phyloP scores from a whole-genome alignment of 2,113 vertebrate genomes.

The Stigmatopora nigra region DNA sequence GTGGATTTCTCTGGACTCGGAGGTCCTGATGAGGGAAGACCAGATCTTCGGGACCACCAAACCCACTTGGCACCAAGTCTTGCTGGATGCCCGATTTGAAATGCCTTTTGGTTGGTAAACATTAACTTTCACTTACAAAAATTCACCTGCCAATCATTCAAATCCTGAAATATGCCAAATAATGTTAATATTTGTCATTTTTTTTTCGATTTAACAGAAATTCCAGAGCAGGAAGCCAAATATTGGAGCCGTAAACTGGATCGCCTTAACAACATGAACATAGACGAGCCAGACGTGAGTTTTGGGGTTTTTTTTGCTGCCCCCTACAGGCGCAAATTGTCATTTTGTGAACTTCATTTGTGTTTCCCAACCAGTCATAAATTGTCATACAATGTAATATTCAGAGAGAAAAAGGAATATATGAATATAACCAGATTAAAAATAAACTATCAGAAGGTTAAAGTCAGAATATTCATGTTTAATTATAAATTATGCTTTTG shows the following conservation, averaged over 20 bases:
- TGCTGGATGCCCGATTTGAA: constrained; percentile 92
- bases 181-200: neutral
- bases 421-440: too few relatives aligned
- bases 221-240: constrained; percentile 92
- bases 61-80: constrained; percentile 87
- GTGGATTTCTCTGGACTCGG: constrained; percentile 85
- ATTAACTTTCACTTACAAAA: neutral
- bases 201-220: constrained; percentile 69
- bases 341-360: neutral
- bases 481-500: too few relatives aligned
- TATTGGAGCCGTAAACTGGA: constrained; percentile 93
- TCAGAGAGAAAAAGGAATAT: too few relatives aligned
- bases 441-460: too few relatives aligned
- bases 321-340: constrained; percentile 16
- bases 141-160: too few relatives aligned
- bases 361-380: too few relatives aligned
- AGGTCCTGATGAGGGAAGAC: constrained; percentile 89
- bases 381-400: too few relatives aligned
- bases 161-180: neutral
- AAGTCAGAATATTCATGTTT: too few relatives aligned
- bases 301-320: constrained; percentile 33
- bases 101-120: constrained; percentile 81
- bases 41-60: constrained; percentile 91
- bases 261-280: constrained; percentile 79
- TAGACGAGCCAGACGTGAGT: constrained; percentile 75